These are phyloP conservation scores for Hypanus sabinus DNA, from an alignment of 2,113 vertebrate species.

Conservation along the genomic window DNA sequence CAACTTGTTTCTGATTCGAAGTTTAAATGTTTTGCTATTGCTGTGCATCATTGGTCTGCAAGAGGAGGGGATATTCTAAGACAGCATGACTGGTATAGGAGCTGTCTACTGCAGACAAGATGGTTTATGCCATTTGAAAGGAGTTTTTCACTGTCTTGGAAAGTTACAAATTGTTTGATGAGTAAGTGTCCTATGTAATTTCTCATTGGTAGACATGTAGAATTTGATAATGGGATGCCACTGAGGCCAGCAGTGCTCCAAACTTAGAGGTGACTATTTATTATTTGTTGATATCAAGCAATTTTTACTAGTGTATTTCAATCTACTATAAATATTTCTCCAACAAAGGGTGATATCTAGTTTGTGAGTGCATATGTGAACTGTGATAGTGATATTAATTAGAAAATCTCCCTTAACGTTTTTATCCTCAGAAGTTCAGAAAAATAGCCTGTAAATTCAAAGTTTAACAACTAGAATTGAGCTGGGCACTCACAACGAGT, in stretches of 20 bases:
- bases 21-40: neutral
- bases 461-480: neutral
- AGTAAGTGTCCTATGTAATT: neutral
- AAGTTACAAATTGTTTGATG: neutral
- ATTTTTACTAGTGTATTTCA: neutral
- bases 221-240: neutral
- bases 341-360: neutral
- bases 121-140: neutral
- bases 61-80: neutral
- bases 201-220: neutral
- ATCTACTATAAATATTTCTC: no score
- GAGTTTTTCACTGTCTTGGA: neutral
- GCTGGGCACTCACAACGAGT: neutral
- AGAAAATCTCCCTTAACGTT: neutral
- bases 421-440: neutral
- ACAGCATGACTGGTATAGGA: no score
- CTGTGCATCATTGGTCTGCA: neutral
- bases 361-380: neutral
- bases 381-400: neutral
- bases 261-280: neutral
- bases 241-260: neutral
- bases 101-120: neutral
- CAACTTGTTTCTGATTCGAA: neutral
- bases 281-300: neutral
- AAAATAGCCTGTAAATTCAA: neutral